Conservation (phyloP, 2,797 vertebrate genomes). For the Psittacula derbiana region DNA sequence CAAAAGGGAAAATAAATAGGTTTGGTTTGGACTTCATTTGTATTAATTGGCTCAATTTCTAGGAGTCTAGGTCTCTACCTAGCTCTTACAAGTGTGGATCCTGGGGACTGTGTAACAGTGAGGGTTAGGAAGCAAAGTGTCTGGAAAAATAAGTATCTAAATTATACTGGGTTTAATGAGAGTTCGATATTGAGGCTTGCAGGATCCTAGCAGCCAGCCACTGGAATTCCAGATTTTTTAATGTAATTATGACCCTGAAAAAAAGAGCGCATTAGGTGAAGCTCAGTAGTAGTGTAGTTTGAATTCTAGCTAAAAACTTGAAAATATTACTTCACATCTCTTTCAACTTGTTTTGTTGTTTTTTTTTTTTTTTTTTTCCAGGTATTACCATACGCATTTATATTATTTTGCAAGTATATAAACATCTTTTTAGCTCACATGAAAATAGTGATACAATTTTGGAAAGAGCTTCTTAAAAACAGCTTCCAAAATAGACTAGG, state of each 20-base stretch:
- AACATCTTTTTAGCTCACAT: neutral
- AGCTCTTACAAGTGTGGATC: neutral
- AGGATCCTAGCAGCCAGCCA: neutral
- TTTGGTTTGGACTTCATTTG: neutral
- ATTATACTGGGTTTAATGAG: neutral
- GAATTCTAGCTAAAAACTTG: neutral
- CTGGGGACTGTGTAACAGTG: neutral
- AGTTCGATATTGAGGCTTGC: neutral
- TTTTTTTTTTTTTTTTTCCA: neutral
- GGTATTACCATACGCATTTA: neutral
- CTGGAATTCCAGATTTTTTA: neutral
- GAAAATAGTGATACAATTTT: neutral
- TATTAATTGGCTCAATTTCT: neutral
- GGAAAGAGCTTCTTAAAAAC: neutral
- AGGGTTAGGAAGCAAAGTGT: neutral
- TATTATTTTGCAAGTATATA: neutral
- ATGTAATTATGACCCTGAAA: neutral
- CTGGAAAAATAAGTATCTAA: neutral
- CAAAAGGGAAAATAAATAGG: neutral
- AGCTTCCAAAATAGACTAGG: neutral
- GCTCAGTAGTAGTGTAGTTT: neutral
- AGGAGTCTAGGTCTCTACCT: neutral
- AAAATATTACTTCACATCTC: neutral
- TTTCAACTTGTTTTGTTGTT: neutral
- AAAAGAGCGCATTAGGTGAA: neutral